Evolutionary conservation across 1,140 invertebrate genomes (phyloP), one percentile per base, ranked within the genome.

Genomic region (Goniozus legneri): DNA sequence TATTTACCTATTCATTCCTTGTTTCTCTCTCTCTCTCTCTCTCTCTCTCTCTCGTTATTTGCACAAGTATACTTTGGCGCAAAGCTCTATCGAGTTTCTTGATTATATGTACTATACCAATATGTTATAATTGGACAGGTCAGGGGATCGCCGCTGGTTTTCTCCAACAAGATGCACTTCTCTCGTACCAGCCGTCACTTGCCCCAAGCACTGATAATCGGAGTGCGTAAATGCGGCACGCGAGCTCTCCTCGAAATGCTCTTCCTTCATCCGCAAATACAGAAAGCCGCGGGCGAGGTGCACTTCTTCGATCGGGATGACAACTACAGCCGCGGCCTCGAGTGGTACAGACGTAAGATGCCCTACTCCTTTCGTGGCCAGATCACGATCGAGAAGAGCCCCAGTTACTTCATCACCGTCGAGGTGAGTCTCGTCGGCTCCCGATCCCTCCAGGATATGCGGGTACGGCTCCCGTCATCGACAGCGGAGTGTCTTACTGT

Each of bases 331-430:
- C 83, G 85, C 46, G 94, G 94, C 2, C 76, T 96, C 22, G 91
- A 96, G 37, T 97, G 93, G 93, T 97, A 97, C 73, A 73, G 88
- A 35, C 84, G 83, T 52, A 88, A 92, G 76, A 97, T 97, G 94
- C 94, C 94, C 3, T 83, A 88, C 59, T 93, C 92, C 0, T 88
- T 89, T 67, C 82, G 82, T 44, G 87, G 87, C 16, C 92, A 97
- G 75, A 85, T 97, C 50, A 97, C 94, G 12, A 93, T 98, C 59
- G 95, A 98, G 75, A 98, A 98, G 73, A 96, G 92, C 52, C 95
- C 95, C 1, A 95, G 92, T 60, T 98, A 98, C 77, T 97, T 98
- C 76, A 90, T 98, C 40, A 97, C 93, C 12, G 90, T 92, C 13
- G 91, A 95, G 80, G 95, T 93, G 73, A 79, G 76, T 69, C 3